Evolutionary conservation across 1,140 invertebrate species (phyloP).

Genomic region (Macrobrachium rosenbergii): DNA sequence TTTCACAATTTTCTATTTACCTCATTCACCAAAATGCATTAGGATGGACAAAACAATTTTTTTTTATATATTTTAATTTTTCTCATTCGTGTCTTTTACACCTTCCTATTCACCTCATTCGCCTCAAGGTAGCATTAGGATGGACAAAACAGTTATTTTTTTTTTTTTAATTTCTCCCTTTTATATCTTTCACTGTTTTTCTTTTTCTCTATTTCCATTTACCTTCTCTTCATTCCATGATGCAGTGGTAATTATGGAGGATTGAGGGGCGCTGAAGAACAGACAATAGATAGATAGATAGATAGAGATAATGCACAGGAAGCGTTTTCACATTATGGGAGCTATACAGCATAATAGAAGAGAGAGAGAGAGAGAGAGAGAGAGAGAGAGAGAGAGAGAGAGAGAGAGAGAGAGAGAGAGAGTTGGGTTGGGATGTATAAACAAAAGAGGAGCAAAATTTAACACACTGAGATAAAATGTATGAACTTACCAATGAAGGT

Average conservation of each 20-base stretch:
- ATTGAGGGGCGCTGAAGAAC: not conserved
- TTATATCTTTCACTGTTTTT: not conserved
- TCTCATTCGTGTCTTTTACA: no score
- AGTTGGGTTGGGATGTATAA: no score
- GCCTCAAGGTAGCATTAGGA: no score
- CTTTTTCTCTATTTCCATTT: conserved; percentile 8
- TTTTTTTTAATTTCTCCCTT: no score
- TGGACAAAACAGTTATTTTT: no score
- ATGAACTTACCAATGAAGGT: no score
- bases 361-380: conserved; percentile 32
- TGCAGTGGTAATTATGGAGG: not conserved
- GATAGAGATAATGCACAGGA: conserved; percentile 17
- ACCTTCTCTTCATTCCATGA: not conserved
- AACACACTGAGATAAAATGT: no score
- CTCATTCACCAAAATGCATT: no score
- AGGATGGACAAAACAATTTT: not conserved
- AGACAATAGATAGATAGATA: conserved; percentile 28
- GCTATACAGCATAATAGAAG: not conserved
- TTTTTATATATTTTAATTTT: not conserved
- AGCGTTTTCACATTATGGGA: not conserved
- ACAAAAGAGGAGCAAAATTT: no score
- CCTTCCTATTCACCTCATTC: no score
- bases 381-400: conserved; percentile 38
- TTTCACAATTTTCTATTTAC: no score
- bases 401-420: conserved; percentile 36